Evolutionary conservation across 2,113 vertebrate species (phyloP), one percentile per base, ranked within the genome.

Genomic region (Girardinichthys multiradiatus): DNA sequence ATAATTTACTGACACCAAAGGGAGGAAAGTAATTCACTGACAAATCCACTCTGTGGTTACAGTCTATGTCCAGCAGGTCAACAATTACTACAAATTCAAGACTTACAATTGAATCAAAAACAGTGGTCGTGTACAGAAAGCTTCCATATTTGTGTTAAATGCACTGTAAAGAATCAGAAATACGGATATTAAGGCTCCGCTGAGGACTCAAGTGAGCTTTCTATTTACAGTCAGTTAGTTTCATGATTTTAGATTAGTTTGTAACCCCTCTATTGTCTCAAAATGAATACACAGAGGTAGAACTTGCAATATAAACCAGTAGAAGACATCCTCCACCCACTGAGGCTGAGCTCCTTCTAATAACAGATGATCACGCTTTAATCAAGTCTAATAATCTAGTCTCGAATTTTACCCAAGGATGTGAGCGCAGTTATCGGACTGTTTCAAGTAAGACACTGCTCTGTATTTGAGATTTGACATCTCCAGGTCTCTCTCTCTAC

Each of bases 1-100:
- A 72, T 57, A 75, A 76, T 57, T 59, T n/a, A 68, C 65, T 76
- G 77, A 73, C 83, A 79, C 71, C 63, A 19, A 28, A 65, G 30
- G 30, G 80, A 59, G 84, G 42, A 35, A 42, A 28, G 57, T 63
- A 75, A 68, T 12, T 61, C 8, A 14, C 62, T 17, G 72, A 67
- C 64, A 39, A 39, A 35, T 10, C 35, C 21, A 10, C 45, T 76
- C 70, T 65, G 28, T 54, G 59, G 64, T 78, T 66, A 68, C 67
- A 75, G 74, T 74, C 70, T 57, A 33, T 62, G 66, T 74, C 74
- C 42, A 60, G 64, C 30, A 51, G 26, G 75, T 68, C 66, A 80
- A 82, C 65, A 79, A 57, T 31, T 60, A 27, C 57, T 39, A 45
- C 9, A 80, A 76, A 68, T 14, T 19, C 76, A 82, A 60, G 29